phyloP scores from a whole-genome alignment of 1,140 invertebrate genomes.

The Cydia strobilella region DNA sequence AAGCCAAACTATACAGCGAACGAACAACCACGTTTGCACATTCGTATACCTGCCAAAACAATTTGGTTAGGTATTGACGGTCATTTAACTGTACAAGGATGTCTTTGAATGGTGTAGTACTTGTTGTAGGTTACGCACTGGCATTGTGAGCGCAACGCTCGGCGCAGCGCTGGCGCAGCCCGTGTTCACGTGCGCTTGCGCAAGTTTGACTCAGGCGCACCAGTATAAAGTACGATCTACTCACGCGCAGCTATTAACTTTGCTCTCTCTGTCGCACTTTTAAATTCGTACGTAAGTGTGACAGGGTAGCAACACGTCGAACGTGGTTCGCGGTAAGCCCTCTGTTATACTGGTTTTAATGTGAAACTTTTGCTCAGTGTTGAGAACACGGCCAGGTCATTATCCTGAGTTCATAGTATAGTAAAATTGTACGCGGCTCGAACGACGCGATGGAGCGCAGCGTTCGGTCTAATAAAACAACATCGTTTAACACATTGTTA shows the following conservation, averaged over 20 bases:
- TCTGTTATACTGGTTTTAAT: background rate
- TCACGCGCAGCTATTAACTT: background rate
- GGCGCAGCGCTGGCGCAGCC: conserved; percentile 7
- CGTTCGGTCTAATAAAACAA: conserved; percentile 4
- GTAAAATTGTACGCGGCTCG: conserved; percentile 20
- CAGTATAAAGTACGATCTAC: background rate
- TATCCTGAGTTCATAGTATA: conserved; percentile 31
- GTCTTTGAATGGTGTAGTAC: conserved; percentile 3
- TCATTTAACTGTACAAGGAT: conserved; percentile 16
- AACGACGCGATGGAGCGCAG: conserved; percentile 23
- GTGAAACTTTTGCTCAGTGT: background rate
- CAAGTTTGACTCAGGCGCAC: no score
- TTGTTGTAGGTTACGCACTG: conserved; percentile 8
- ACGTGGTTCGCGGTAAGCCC: no score
- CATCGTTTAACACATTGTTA: conserved; percentile 3
- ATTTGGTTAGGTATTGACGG: conserved; percentile 2
- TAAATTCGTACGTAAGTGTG: no score
- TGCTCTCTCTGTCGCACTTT: no score
- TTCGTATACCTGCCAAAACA: conserved; percentile 1
- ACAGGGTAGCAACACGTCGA: no score
- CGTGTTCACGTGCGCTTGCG: background rate
- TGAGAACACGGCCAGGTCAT: conserved; percentile 12
- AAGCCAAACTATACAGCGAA: background rate
- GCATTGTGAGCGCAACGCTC: conserved; percentile 14
- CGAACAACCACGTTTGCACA: background rate